A percentile compares a stretch with the other conserved stretches of the same genome.
These are phyloP conservation scores for Microplitis mediator DNA, from an alignment of 1,140 invertebrate species.

Conservation along the genomic window DNA sequence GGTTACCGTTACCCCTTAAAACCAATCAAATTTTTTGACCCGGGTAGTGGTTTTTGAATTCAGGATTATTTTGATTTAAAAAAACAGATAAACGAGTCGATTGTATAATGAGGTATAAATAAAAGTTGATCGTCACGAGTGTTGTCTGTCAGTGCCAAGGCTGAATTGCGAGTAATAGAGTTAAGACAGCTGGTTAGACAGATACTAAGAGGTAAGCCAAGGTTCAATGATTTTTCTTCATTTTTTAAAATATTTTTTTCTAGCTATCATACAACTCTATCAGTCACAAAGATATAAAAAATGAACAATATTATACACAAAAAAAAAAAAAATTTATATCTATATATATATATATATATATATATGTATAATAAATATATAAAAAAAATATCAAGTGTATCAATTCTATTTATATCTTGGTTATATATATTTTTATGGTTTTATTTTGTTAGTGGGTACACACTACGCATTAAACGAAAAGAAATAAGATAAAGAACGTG, in stretches of 20 bases:
- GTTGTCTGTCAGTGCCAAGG: slow-evolving; percentile 12
- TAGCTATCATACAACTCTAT: no score
- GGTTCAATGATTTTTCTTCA: slow-evolving; percentile 4
- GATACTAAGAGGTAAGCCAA: neutral
- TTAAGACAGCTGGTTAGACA: neutral
- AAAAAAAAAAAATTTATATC: no score
- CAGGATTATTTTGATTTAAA: neutral
- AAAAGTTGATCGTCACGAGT: slow-evolving; percentile 6
- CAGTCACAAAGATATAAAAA: no score
- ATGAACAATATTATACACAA: no score
- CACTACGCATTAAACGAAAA: neutral
- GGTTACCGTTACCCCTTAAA: no score
- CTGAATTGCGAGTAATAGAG: neutral
- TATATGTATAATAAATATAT: neutral
- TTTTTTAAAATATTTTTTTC: neutral
- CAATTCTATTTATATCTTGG: neutral
- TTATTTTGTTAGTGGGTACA: neutral
- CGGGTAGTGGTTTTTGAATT: neutral
- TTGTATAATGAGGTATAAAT: slow-evolving; percentile 11
- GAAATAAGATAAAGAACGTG: slow-evolving; percentile 10
- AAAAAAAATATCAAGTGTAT: neutral
- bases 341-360: no score
- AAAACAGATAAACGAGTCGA: neutral
- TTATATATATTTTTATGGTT: neutral
- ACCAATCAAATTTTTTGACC: no score